Base-by-base conservation (phyloP, 1,140 invertebrate genomes). In the Fopius arisanus region DNA sequence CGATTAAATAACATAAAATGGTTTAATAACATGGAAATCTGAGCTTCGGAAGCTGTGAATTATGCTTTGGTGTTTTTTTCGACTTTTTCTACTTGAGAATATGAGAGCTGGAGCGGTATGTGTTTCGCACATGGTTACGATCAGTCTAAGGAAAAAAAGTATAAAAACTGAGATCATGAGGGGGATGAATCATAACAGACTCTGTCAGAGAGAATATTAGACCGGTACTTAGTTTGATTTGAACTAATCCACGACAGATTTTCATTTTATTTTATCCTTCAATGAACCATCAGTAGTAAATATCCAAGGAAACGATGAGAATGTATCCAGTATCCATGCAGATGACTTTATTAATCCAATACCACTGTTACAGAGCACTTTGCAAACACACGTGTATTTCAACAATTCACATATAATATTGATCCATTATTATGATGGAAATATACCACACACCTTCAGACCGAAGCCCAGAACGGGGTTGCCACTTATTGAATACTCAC, bases 361-460 rank as follows among this genome's bases (percentile, higher is more conserved):
- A 59, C 26, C 54, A 59, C 54, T 54, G 48, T 23, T 28, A 23
- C 48, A 37, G 40, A 70, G 59, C 70, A 59, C 68, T 63, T 40
- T 19, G 23, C 3, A 72, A 48, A 69, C 70, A 41, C 70, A 72
- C 70, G 70, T 72, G 70, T 72, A 65, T 72, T 65, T 59, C 21
- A 14, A 5, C 21, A 51, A 37, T 59, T 37, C 54, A 63, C 26
- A 67, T 54, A 51, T 43, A 26, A 59, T 54, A 51, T 59, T 33
- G 4, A 43, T 69, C 40, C 37, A 59, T 33, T 43, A 70, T 63
- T 40, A 65, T 31, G 28, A 19, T 67, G 51, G 40, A 28, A 16
- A 9, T 43, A 31, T 14, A 66, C 29, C 66, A 76, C 75, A 68
- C 71, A 76, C 75, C 75, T 76, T 73, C 31, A 37, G 75, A 76